phyloP scores from a whole-genome alignment of 2,113 vertebrate genomes.

The Leptosomus discolor region DNA sequence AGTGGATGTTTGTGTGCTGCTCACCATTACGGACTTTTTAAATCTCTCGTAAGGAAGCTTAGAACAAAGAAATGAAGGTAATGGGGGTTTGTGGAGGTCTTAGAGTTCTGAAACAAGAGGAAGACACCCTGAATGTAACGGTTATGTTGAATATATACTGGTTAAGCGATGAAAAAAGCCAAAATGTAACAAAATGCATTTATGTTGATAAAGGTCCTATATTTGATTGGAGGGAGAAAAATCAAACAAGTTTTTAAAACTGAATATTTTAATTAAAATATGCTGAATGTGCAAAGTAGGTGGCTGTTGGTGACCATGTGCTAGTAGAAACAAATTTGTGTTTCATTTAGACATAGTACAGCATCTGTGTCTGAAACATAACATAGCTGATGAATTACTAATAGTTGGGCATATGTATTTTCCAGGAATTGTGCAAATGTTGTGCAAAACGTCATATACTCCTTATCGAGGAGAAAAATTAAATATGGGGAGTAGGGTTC shows the following conservation, averaged over 20 bases:
- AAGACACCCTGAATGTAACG: not conserved
- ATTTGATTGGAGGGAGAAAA: not conserved
- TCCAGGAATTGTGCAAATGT: not conserved
- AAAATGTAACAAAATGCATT: not conserved
- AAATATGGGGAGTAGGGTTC: not conserved
- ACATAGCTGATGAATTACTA: not conserved
- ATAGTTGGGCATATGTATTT: not conserved
- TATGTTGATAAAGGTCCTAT: not conserved
- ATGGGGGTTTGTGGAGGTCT: not conserved
- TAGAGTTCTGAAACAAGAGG: conserved; percentile 6
- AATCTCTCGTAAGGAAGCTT: not conserved
- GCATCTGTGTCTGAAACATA: not conserved
- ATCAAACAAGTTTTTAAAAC: not conserved
- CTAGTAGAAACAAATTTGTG: not conserved
- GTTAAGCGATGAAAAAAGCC: not conserved
- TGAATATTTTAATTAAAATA: not conserved
- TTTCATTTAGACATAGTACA: not conserved
- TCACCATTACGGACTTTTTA: not conserved
- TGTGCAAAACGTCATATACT: not conserved
- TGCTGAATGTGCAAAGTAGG: not conserved
- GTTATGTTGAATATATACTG: not conserved
- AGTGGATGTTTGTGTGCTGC: not conserved
- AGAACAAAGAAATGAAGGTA: not conserved
- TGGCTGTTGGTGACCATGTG: not conserved
- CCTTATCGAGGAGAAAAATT: not conserved